Base-by-base conservation (phyloP, 1,140 invertebrate genomes). In the Teleopsis dalmanni region DNA sequence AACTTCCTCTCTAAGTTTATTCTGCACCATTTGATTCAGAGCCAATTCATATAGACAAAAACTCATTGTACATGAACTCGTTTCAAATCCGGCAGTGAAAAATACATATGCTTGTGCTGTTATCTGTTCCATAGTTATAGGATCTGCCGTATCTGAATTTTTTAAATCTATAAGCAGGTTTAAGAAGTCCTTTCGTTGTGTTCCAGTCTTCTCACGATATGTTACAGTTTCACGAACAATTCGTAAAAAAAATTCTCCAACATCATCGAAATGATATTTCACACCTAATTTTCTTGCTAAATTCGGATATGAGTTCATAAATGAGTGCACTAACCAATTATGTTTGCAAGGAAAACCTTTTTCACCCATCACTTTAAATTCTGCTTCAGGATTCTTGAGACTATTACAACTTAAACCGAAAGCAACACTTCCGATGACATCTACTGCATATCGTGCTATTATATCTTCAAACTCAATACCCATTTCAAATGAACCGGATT, bases 31-130 rank as follows among this genome's bases (percentile, higher is more conserved):
- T 1, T 59, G 64, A 59, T 78, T 60, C 21, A 59, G 35, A 0
- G 76, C 72, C 7, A 78, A 42, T 48, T 75, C 62, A 54, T 78
- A 78, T 3, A 76, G 40, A 1, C 72, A 60, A 54, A 72, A 75
- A 8, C 70, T 62, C 29, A 74, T 67, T 2, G 72, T 70, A 7
- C 70, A 70, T 0, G 73, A 71, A 8, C 73, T 73, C 0, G 75
- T 75, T 50, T 77, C 75, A 52, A 73, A 77, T 4, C 83, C 83
- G 9, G 79, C 83, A 4, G 82, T 55, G 50, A 83, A 76, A 58
- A 83, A 83, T 1, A 80, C 57, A 57, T 81, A 72, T 0, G 74
- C 72, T 43, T 83, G 81, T 0, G 76, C 73, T 0, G 75, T 71
- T n/a, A 65, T 52, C 51, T 65, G 53, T 44, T 62, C 50, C 22